Evolutionary conservation across 2,797 vertebrate species (phyloP).

Genomic region (Pangasius larnaudii): DNA sequence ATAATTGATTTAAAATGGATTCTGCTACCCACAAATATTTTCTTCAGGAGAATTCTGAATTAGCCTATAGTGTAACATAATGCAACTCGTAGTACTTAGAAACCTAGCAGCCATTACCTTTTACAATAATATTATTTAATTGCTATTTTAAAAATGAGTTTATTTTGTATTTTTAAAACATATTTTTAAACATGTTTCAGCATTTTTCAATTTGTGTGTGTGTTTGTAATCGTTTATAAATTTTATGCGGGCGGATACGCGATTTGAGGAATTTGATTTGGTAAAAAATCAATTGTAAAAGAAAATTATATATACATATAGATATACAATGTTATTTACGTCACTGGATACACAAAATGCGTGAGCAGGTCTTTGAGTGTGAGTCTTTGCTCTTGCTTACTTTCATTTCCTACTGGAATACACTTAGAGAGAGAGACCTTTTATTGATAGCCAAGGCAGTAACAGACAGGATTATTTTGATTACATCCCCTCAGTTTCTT

Average conservation of each 20-base stretch:
- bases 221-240: neutral
- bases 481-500: slow-evolving; percentile 8
- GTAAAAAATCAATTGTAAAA: neutral
- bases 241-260: too few species aligned
- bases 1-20: slow-evolving; percentile 47
- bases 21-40: slow-evolving; percentile 37
- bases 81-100: neutral
- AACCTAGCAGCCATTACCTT: neutral
- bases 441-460: slow-evolving; percentile 16
- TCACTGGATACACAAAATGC: neutral
- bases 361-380: neutral
- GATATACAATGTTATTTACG: neutral
- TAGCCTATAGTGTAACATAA: neutral
- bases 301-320: neutral
- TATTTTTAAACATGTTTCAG: neutral
- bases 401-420: neutral
- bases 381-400: slow-evolving; percentile 18
- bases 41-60: slow-evolving; percentile 6
- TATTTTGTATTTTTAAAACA: neutral
- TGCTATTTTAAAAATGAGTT: neutral
- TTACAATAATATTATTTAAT: neutral
- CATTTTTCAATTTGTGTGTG: neutral
- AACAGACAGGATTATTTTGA: slow-evolving; percentile 6
- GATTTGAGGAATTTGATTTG: neutral
- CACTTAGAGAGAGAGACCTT: neutral